Evolutionary conservation across 2,113 vertebrate genomes (phyloP).

Genomic region (Lagopus muta): DNA sequence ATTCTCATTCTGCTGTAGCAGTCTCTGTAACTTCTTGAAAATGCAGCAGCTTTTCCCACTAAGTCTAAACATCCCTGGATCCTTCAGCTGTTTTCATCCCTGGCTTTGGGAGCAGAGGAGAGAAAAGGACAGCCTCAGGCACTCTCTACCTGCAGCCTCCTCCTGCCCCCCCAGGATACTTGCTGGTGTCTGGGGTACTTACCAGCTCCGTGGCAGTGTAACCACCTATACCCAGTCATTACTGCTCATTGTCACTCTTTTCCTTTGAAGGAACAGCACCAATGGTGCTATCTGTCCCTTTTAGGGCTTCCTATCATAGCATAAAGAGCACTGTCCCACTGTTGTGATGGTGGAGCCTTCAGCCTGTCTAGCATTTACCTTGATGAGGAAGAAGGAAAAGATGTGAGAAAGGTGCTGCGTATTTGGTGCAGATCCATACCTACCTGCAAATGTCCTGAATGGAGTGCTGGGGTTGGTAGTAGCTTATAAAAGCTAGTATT

Average conservation of each 20-base stretch:
- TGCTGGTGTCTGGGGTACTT: neutral
- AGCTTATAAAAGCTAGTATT: neutral
- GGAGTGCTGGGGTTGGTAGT: neutral
- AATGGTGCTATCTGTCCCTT: neutral
- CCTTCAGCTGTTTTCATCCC: accelerated
- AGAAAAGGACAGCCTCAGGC: neutral
- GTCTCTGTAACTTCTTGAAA: neutral
- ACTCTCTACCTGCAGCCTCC: neutral
- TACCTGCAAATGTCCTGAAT: neutral
- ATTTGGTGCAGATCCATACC: neutral
- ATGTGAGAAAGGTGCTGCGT: neutral
- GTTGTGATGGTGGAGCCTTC: neutral
- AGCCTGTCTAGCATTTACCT: accelerated
- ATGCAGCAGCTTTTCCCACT: neutral
- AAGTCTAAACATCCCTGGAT: neutral
- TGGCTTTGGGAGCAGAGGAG: neutral
- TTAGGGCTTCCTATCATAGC: neutral
- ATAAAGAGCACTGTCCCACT: neutral
- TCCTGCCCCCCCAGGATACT: neutral
- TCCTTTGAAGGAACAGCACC: neutral
- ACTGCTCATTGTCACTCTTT: accelerated
- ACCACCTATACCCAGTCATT: neutral
- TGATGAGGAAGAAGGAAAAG: neutral
- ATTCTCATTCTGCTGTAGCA: neutral
- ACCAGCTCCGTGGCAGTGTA: neutral